Conservation (phyloP, 1,140 invertebrate species). For the Bombus cullumanus region DNA sequence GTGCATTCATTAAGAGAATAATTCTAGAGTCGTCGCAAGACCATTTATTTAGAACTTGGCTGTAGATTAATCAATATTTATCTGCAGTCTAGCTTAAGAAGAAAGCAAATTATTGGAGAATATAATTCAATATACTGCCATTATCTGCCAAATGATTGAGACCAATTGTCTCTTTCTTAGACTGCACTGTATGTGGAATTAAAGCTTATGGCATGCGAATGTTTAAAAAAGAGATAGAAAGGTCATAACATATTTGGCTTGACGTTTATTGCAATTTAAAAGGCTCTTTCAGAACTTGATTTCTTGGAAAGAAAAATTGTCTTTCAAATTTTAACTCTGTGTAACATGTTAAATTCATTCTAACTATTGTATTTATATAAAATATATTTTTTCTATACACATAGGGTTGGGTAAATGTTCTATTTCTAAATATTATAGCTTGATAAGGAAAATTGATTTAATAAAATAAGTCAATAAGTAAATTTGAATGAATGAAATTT, state of each 20-base stretch:
- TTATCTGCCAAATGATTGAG: conserved; percentile 71
- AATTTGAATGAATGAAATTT: background rate
- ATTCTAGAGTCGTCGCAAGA: conserved; percentile 76
- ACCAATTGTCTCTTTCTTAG: conserved; percentile 31
- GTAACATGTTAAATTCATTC: background rate
- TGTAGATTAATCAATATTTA: conserved; percentile 17
- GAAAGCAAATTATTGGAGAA: conserved; percentile 50
- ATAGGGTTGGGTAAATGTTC: conserved; percentile 10
- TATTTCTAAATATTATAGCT: background rate
- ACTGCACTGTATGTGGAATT: conserved; percentile 13
- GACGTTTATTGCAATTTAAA: background rate
- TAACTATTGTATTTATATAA: conserved; percentile 1
- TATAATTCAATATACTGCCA: conserved; percentile 70
- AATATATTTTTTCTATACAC: background rate
- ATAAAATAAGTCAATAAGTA: background rate
- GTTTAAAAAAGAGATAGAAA: background rate
- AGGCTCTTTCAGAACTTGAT: background rate
- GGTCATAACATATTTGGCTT: conserved; percentile 1
- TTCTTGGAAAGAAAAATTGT: background rate
- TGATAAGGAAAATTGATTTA: background rate
- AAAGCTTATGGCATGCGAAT: conserved; percentile 11
- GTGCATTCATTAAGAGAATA: conserved; percentile 78
- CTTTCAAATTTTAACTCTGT: background rate
- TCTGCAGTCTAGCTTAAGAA: conserved; percentile 21
- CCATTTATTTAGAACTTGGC: conserved; percentile 73